Conservation (phyloP, 2,888 invertebrate species). For the Bellardia pandia region DNA sequence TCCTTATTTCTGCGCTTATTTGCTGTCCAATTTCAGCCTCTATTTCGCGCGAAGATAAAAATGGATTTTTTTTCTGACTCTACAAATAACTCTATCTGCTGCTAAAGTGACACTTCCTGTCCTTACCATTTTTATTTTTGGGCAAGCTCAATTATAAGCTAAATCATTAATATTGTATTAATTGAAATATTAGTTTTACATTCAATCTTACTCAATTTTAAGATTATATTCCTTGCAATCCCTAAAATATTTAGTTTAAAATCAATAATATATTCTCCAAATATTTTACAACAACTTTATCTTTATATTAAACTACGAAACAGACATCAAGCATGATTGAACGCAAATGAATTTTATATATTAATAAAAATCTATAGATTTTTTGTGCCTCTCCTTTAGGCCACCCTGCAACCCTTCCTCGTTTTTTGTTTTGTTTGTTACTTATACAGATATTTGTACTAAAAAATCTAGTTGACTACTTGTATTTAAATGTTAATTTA, state of each 20-base stretch:
- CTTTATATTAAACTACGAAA: constrained; percentile 14
- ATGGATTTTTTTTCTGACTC: too few species aligned
- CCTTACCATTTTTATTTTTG: too few species aligned
- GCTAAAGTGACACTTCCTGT: too few species aligned
- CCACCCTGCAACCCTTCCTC: not conserved
- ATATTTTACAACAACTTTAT: constrained; percentile 27
- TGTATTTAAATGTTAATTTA: constrained; percentile 63
- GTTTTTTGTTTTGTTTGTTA: not conserved
- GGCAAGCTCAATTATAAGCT: too few species aligned
- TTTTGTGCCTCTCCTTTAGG: constrained; percentile 3
- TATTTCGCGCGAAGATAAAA: too few species aligned
- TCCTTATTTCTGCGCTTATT: too few species aligned
- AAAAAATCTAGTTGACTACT: constrained; percentile 49
- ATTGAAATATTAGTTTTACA: too few species aligned
- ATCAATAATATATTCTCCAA: not conserved
- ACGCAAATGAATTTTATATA: constrained; percentile 36
- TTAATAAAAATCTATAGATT: constrained; percentile 41
- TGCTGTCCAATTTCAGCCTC: too few species aligned
- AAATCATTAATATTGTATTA: too few species aligned
- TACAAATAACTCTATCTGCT: too few species aligned
- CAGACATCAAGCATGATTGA: constrained; percentile 40
- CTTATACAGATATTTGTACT: not conserved
- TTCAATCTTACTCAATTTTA: too few species aligned
- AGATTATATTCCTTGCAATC: not conserved
- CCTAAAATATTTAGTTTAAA: not conserved